Evolutionary conservation across 2,888 invertebrate species (phyloP).

Genomic region (Campoletis raptor): DNA sequence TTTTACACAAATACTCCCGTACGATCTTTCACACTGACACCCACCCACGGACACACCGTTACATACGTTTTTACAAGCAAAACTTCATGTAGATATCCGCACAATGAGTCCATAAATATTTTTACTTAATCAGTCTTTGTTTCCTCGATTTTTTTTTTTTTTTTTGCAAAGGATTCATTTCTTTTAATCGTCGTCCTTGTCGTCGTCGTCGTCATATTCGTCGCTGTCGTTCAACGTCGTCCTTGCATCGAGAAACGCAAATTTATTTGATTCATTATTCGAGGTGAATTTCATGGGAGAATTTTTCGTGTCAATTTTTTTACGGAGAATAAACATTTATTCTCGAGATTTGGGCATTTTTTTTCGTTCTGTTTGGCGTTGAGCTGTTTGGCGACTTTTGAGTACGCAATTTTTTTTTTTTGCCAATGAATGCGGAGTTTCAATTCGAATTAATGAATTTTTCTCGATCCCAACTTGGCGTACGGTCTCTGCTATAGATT

Average conservation of each 20-base stretch:
- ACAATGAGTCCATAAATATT: slow-evolving; percentile 35
- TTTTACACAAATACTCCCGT: neutral
- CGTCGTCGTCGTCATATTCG: slow-evolving; percentile 40
- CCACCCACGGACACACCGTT: neutral
- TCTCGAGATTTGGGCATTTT: too few relatives aligned
- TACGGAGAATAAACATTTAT: neutral
- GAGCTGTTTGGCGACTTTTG: neutral
- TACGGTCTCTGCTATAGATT: slow-evolving; percentile 18
- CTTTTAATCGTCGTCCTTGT: slow-evolving; percentile 33
- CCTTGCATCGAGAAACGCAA: slow-evolving; percentile 39
- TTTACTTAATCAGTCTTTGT: slow-evolving; percentile 69
- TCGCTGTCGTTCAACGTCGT: slow-evolving; percentile 47
- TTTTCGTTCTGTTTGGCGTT: too few relatives aligned
- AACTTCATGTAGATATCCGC: neutral
- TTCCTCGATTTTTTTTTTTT: slow-evolving; percentile 63
- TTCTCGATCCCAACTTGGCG: slow-evolving; percentile 13
- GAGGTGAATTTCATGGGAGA: neutral
- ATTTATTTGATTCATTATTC: slow-evolving; percentile 19
- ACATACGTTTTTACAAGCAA: neutral
- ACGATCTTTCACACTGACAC: neutral
- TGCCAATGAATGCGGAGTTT: neutral
- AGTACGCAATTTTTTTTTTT: neutral
- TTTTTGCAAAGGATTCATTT: slow-evolving; percentile 37
- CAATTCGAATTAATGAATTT: slow-evolving; percentile 11
- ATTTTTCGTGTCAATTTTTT: neutral